Evolutionary conservation across 92 coral and sea anemone genomes (phyloP), one percentile per base, ranked within the genome.

Genomic region (Zoanthus solanderi): DNA sequence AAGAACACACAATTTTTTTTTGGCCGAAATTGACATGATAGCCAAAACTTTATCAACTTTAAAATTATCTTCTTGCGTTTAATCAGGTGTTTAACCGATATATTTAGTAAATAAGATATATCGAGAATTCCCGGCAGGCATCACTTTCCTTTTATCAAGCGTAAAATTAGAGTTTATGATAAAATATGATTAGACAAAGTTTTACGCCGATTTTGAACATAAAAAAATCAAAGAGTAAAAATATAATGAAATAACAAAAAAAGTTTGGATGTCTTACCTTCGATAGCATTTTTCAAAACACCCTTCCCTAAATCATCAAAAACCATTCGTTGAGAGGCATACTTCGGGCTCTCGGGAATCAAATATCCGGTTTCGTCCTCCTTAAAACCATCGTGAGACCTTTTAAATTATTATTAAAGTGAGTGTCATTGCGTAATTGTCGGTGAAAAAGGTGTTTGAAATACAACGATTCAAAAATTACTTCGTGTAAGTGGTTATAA

Each of bases 291-390:
- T 48, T 95, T 95, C 88, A 97, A 90, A 56, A 97, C 99, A 58
- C 99, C 99, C 65, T 93, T 94, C 44, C 99, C 99, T 32, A 97
- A 90, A 87, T 97, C 98, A 65, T 97, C 95, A 72, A 95, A 97
- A 5, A 97, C 99, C 68, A 72, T 95, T 68, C 98, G 89, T 61
- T 97, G 99, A 11, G 94, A 95, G 9, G 97, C 98, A 87, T 97
- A 97, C 76, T 97, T 97, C 0, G 88, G 80, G 0, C 44, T 57
- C 0, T 86, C 91, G 0, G 92, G 84, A 1, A 83, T 85, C 29
- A 88, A 87, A 63, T 91, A 85, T 2, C 99, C 99, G 0, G 86
- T 84, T 7, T 93, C 98, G 79, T 92, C 98, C 53, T 95, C 98
- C 66, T 94, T 76, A 67, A 90, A 95, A 3, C 98, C 94, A 73